phyloP scores from a whole-genome alignment of 2,797 vertebrate species.

The Melanotaenia boesemani region DNA sequence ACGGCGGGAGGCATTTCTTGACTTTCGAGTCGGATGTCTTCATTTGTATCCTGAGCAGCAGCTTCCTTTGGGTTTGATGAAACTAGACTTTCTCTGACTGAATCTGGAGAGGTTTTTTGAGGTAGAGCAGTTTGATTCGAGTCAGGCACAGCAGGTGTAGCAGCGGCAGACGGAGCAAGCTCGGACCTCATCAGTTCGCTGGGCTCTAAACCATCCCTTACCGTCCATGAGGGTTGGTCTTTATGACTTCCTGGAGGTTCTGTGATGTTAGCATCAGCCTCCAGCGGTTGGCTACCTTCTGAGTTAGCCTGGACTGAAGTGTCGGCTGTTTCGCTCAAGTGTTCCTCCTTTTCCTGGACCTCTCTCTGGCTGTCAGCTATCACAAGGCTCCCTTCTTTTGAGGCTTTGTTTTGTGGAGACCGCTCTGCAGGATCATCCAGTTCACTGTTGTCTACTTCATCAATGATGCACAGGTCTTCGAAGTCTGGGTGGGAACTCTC shows the following conservation, averaged over 20 bases:
- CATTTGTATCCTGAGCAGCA: background rate
- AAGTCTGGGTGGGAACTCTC: slow-evolving; percentile 48
- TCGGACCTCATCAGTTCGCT: background rate
- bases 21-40: slow-evolving; percentile 6
- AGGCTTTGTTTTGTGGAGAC: background rate
- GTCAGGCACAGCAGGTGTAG: background rate
- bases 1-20: background rate
- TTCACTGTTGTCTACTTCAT: slow-evolving; percentile 69
- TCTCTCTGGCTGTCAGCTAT: background rate
- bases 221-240: background rate
- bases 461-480: slow-evolving; percentile 78
- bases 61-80: slow-evolving; percentile 6
- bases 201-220: background rate
- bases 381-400: background rate
- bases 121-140: slow-evolving; percentile 16
- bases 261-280: background rate
- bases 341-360: slow-evolving; percentile 10
- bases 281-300: background rate
- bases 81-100: slow-evolving; percentile 15
- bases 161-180: background rate
- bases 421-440: slow-evolving; percentile 13
- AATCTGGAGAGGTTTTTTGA: slow-evolving; percentile 17
- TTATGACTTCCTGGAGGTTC: no score
- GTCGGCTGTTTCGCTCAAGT: background rate
- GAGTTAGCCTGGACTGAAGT: slow-evolving; percentile 30